Base-by-base conservation (phyloP, 2,797 vertebrate genomes). In the Hippocampus kuda region DNA sequence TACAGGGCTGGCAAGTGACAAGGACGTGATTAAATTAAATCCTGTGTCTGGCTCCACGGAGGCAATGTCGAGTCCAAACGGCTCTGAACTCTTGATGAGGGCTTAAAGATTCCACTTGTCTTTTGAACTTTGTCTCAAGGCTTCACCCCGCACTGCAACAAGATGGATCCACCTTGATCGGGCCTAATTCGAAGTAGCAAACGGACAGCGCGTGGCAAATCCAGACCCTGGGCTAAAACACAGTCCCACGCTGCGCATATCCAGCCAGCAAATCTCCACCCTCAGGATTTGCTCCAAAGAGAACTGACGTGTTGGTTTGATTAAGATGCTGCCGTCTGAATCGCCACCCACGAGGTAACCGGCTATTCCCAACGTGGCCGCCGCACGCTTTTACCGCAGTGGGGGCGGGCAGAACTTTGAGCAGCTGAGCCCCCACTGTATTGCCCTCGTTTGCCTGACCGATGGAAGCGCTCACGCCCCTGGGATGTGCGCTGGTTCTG, bases 321-420 rank as follows among this genome's bases (percentile, higher is more conserved):
- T 87, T 83, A 85, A 83, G 79, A 65, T 77, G 70, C 70, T 66
- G 78, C 80, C 79, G 73, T 85, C 76, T 77, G 79, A 82, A 80
- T 68, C 77, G 72, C 72, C 76, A 74, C 82, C 79, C 76, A 78
- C 30, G 67, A 41, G 42, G 41, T 59, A 34, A 69, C 26, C 7
- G 5, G 62, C 54, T 67, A 80, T 77, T 85, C 79, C 85, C 81
- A 60, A 72, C 70, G 66, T 18, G 67, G 66, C 60, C 72, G 71
- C 53, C 67, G 62, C 72, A 73, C 65, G 56, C 65, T 75, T 79
- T 70, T 30, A 71, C 82, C 59, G 9, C 59, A 24, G 16, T 74
- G 71, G 74, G 68, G 68, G 68, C 68, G 68, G 68, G 62, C 68
- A 81, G 73, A n/a, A 71, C 75, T 77, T 69, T 79, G 66, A 68